phyloP scores from a whole-genome alignment of 2,113 vertebrate species.

The Notiomystis cincta region DNA sequence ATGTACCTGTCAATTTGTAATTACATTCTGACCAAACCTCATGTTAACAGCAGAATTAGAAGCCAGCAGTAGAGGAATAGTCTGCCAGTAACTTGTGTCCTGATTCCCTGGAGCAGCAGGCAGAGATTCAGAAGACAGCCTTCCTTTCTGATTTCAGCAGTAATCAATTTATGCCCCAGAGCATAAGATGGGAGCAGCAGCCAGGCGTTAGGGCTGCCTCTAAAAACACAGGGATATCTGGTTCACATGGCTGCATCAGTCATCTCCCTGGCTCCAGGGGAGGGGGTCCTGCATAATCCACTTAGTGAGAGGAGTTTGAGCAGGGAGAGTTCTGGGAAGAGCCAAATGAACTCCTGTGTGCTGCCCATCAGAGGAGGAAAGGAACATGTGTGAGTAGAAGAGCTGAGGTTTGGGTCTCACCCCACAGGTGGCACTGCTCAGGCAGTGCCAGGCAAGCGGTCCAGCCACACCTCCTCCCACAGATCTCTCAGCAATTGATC shows the following conservation, averaged over 20 bases:
- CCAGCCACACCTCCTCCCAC: background rate
- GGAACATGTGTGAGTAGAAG: background rate
- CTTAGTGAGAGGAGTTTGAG: background rate
- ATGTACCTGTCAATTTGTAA: background rate
- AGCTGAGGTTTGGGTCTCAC: background rate
- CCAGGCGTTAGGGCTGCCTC: background rate
- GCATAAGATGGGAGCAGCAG: background rate
- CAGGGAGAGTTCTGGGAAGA: background rate
- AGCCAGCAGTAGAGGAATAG: background rate
- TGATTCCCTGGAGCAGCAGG: background rate
- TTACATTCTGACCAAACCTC: background rate
- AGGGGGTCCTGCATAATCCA: background rate
- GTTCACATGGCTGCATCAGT: fast-evolving
- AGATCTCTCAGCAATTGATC: background rate
- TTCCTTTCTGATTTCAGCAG: background rate
- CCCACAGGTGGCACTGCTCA: background rate
- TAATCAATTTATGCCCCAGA: background rate
- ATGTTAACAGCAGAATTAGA: background rate
- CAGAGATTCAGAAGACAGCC: background rate
- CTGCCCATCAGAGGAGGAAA: background rate
- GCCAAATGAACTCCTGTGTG: background rate
- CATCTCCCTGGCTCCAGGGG: background rate
- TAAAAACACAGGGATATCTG: background rate
- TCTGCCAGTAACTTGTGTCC: background rate
- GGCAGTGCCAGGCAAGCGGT: background rate